A percentile compares a stretch with the other conserved stretches of the same genome.
Conservation (phyloP, 2,113 vertebrate species). For the Crotalus tigris region DNA sequence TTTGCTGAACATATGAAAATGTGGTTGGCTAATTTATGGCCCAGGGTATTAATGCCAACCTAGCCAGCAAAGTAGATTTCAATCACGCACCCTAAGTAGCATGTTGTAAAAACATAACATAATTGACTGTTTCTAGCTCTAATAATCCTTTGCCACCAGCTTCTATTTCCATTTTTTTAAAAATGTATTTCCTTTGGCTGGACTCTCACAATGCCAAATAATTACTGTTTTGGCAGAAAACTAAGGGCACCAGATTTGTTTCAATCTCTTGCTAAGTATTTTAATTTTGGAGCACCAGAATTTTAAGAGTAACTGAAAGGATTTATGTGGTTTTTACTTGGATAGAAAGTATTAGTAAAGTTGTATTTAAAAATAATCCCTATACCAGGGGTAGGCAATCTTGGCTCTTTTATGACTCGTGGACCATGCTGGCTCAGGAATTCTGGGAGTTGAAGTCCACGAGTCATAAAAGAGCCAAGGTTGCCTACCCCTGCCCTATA, state of each 20-base stretch:
- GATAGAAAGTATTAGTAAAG: not conserved
- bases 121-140: not conserved
- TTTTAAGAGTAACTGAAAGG: not conserved
- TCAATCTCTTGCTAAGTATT: not conserved
- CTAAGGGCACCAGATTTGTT: not conserved
- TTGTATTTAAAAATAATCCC: not conserved
- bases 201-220: not conserved
- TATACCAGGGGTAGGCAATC: not conserved
- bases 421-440: too few species aligned
- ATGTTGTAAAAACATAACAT: not conserved
- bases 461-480: too few species aligned
- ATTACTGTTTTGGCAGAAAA: not conserved
- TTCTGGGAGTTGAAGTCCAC: too few species aligned
- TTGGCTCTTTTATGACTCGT: too few species aligned
- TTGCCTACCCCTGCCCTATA: not conserved
- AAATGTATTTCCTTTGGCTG: not conserved
- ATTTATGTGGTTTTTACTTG: not conserved
- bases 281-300: not conserved
- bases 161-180: not conserved
- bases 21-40: not conserved
- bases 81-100: not conserved
- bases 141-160: not conserved
- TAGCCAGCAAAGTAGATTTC: not conserved
- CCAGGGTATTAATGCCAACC: not conserved
- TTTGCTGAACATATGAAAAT: not conserved